Base-by-base conservation (phyloP, 2,888 invertebrate genomes). In the Lasioglossum lativentre region DNA sequence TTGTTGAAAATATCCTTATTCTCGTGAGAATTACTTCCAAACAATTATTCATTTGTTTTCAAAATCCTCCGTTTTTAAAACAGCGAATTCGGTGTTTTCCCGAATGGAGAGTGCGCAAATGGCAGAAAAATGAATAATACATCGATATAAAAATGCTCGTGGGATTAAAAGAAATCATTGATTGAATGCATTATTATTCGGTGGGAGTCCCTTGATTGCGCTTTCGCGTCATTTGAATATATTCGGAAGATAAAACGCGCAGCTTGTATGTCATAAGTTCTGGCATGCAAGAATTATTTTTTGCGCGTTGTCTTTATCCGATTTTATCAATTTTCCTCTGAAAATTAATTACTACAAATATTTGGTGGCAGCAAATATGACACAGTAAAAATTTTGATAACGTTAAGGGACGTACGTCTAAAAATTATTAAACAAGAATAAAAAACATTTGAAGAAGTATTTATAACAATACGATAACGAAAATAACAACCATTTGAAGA, bases 171-270 rank as follows among this genome's bases (percentile, higher is more conserved):
- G 84, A 84, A 84, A 74, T 83, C 84, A 83, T 68, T 45, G 83
- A 76, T 76, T 83, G 84, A 73, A 83, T 47, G 84, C 84, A 77
- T 83, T 73, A 77, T 83, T 73, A 84, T 83, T 78, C 68, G 84
- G 47, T 52, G 42, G 73, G 34, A 63, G 83, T 47, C 78, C 38
- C 84, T 84, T 84, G 84, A 84, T 84, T 84, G 78, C 84, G 74
- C 84, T 83, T 71, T 83, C 77, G 73, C 47, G 74, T 84, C 78
- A 84, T 84, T 84, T 74, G 38, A 83, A 83, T 70, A 77, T 73
- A 56, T 70, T 56, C n/a, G 47, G 74, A 19, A 42, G 56, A 30
- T 45, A n/a, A 52, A 52, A 84, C 38, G 16, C 56, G 77, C 56
- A 78, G 47, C 68, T 27, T 38, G n/a, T n/a, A n/a, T n/a, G 59